These are phyloP conservation scores for Dissostichus mawsoni DNA, from an alignment of 2,113 vertebrate species.

Conservation along the genomic window DNA sequence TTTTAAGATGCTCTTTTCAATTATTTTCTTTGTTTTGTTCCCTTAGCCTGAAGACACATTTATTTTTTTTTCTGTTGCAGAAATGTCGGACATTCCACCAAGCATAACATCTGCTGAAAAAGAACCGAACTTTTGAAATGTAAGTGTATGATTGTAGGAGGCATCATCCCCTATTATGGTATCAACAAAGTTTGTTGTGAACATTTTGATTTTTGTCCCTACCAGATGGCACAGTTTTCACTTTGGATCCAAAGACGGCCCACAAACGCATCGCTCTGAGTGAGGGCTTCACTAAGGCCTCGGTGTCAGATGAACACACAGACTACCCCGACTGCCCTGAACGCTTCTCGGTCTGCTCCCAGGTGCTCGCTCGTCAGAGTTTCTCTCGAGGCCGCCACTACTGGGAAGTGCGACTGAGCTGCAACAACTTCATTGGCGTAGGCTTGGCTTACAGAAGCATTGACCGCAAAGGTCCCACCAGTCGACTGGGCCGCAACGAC, in stretches of 20 bases:
- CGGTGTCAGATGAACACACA: conserved; percentile 68
- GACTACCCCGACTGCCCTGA: conserved; percentile 73
- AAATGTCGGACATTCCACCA: not conserved
- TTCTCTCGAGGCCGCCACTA: conserved; percentile 91
- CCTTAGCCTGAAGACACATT: not conserved
- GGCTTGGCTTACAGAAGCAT: conserved; percentile 91
- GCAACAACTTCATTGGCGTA: conserved; percentile 87
- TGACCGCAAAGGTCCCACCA: conserved; percentile 84
- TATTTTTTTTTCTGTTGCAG: conserved; percentile 21
- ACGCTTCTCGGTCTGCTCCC: conserved; percentile 88
- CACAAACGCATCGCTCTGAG: conserved; percentile 85
- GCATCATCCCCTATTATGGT: accelerated
- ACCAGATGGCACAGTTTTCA: conserved; percentile 83
- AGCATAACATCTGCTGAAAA: conserved; percentile 44
- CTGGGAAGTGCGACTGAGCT: conserved; percentile 93
- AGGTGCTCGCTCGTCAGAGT: conserved; percentile 88
- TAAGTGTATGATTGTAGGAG: conserved; percentile 76
- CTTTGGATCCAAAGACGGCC: conserved; percentile 86
- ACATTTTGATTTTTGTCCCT: not conserved
- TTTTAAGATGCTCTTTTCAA: not conserved
- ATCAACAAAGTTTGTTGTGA: too few species aligned
- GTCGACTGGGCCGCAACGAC: conserved; percentile 92
- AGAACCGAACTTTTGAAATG: conserved; percentile 88
- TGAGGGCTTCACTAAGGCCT: conserved; percentile 82
- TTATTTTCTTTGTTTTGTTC: not conserved